phyloP scores from a whole-genome alignment of 2,888 invertebrate genomes.

The Amblyjoppa fuscipennis region DNA sequence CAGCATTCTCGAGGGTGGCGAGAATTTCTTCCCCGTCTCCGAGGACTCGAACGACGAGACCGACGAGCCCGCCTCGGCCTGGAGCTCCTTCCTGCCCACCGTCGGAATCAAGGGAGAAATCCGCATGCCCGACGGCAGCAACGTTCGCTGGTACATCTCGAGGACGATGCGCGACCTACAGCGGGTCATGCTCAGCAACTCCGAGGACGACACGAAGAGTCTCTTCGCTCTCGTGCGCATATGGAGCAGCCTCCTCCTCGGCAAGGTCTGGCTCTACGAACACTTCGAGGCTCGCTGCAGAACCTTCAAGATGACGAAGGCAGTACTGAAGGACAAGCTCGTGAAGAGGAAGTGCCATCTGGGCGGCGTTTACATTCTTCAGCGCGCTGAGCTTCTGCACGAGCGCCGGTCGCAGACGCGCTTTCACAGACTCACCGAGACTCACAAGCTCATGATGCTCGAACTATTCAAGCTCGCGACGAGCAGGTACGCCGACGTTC shows the following conservation, averaged over 20 bases:
- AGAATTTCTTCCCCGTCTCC: constrained; percentile 90
- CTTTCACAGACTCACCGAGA: constrained; percentile 86
- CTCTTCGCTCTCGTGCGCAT: constrained; percentile 87
- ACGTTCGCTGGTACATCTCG: constrained; percentile 89
- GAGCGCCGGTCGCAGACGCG: constrained; percentile 83
- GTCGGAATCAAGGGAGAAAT: constrained; percentile 81
- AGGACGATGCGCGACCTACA: constrained; percentile 88
- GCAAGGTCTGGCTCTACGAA: constrained; percentile 86
- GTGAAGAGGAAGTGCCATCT: constrained; percentile 87
- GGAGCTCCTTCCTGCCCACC: constrained; percentile 78
- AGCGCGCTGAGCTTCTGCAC: constrained; percentile 77
- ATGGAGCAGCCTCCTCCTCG: constrained; percentile 88
- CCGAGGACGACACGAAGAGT: constrained; percentile 93
- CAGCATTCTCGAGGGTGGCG: constrained; percentile 88
- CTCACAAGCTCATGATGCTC: constrained; percentile 88
- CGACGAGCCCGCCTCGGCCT: constrained; percentile 85
- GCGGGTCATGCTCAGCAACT: constrained; percentile 88
- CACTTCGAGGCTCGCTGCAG: constrained; percentile 90
- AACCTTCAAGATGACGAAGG: constrained; percentile 88
- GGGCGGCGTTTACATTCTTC: constrained; percentile 72
- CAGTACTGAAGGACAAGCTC: constrained; percentile 88
- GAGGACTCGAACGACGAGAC: constrained; percentile 78
- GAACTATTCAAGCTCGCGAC: constrained; percentile 88
- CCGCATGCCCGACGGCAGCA: constrained; percentile 89
- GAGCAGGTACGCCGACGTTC: constrained; percentile 90